Percentiles rank a stretch among this genome's conserved stretches.
Conservation (phyloP, 2,888 invertebrate species). For the Linhomoeus sp. region DNA sequence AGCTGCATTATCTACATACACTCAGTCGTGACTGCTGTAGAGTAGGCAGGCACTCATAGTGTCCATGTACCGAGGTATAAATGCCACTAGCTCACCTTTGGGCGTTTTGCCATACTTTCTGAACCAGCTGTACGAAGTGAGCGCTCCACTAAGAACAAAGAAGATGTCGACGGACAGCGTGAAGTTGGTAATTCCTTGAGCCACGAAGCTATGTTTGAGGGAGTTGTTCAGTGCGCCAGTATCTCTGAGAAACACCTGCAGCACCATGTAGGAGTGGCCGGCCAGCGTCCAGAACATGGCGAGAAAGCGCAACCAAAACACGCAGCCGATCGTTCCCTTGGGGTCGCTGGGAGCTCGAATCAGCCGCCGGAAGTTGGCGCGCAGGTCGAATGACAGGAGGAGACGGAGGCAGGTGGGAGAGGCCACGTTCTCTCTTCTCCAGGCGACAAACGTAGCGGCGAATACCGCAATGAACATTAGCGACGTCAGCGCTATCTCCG, state of each 20-base stretch:
- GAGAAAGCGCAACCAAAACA: conserved; percentile 21
- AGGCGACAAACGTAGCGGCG: no score
- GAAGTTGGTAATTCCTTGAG: conserved; percentile 26
- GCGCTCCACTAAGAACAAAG: conserved; percentile 18
- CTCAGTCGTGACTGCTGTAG: no score
- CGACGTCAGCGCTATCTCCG: no score
- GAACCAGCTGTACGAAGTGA: conserved; percentile 22
- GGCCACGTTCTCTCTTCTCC: no score
- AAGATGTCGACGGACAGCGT: conserved; percentile 23
- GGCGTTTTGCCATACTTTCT: not conserved
- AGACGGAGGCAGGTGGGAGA: no score
- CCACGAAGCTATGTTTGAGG: conserved; percentile 19
- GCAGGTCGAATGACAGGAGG: no score
- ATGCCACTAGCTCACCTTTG: not conserved
- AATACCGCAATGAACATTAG: no score
- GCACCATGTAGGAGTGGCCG: conserved; percentile 25
- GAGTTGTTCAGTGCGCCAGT: no score
- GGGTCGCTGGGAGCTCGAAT: not conserved
- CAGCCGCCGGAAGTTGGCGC: not conserved
- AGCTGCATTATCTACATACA: no score
- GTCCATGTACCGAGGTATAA: no score
- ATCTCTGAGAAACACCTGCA: conserved; percentile 9
- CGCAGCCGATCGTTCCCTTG: conserved; percentile 18
- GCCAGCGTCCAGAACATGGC: conserved; percentile 26
- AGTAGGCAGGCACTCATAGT: no score